Base-by-base conservation (phyloP, 2,888 invertebrate genomes). In the Epinotia bilunana region DNA sequence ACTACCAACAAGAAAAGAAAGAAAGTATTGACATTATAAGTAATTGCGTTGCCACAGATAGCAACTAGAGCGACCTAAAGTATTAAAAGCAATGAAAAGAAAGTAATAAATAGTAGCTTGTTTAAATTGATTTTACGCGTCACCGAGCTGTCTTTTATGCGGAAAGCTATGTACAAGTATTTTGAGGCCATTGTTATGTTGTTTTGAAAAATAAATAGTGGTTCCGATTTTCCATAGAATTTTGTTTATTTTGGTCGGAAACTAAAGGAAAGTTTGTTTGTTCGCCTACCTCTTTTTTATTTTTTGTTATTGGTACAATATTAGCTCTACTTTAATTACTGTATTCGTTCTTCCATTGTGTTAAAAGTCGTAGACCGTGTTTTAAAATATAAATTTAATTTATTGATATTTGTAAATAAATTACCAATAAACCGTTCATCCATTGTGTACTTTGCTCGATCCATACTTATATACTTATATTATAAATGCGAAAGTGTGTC, bases 51-150 rank as follows among this genome's bases (percentile, higher is more conserved):
- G 86, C 79, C 80, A 83, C 82, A 84, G 78, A 85, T 85, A 83
- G 77, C 78, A 90, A 91, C 79, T 82, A 83, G 90, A 88, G 86
- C 90, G 83, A 76, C 74, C 77, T 82, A 83, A 86, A 83, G 80
- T 74, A 78, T 81, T 83, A 83, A 81, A 83, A 80, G 80, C 77
- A 72, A 77, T 79, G 74, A 82, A 86, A 87, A 84, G 86, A 85
- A 86, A 86, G 84, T 85, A 84, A 81, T 79, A 74, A 84, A 81
- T 79, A 74, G 73, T 77, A 78, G 77, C 77, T 83, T 83, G 82
- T 80, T 81, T 85, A 77, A 87, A 90, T 89, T 84, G 90, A 91
- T 92, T 91, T 89, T 81, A 87, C 86, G 89, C 85, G 81, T 83
- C 83, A 81, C 80, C 81, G 63, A 55, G 86, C 84, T 84, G 86